Evolutionary conservation across 2,888 invertebrate genomes (phyloP), one percentile per base, ranked within the genome.

Genomic region (Villa cingulata): DNA sequence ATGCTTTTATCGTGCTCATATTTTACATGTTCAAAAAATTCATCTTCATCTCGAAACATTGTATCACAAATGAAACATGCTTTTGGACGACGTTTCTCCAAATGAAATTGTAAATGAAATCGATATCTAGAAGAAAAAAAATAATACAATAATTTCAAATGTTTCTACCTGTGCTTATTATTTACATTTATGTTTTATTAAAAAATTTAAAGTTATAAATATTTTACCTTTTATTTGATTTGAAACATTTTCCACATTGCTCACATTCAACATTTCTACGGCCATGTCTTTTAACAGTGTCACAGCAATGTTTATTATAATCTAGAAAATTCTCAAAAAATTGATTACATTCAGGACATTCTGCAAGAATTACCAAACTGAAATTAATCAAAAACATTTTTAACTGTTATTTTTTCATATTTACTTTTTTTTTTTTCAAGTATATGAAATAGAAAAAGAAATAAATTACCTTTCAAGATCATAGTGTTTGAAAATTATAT

Each of bases 81-180:
- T 39, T 61, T 62, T 3, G 68, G 63, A 9, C 67, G 53, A 16
- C 59, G 62, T 15, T 59, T 59, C 23, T 61, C 59, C 48, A 65
- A 51, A 55, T 67, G 66, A 41, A 65, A 67, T 55, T 67, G 68
- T 50, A 62, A 59, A 41, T 67, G 66, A 48, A 68, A 67, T 9
- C 63, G 59, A 29, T 60, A 68, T 38, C 66, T 68, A 43, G 4
- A 37, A 37, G 41, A 27, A 2, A n/a, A 15, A 27, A 4, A 14
- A 37, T 29, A n/a, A 9, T 32, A 34, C 20, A 29, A 14, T n/a
- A 20, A 16, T 16, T 37, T 27, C 5, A 40, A 37, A 20, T 23
- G 7, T 23, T 6, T 32, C 29, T 32, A 27, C 10, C 6, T 9
- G 6, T 27, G 27, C 6, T 27, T 27, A 27, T 27, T 10, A 27